Conservation (phyloP, 2,113 vertebrate species). For the Oryzias melastigma region DNA sequence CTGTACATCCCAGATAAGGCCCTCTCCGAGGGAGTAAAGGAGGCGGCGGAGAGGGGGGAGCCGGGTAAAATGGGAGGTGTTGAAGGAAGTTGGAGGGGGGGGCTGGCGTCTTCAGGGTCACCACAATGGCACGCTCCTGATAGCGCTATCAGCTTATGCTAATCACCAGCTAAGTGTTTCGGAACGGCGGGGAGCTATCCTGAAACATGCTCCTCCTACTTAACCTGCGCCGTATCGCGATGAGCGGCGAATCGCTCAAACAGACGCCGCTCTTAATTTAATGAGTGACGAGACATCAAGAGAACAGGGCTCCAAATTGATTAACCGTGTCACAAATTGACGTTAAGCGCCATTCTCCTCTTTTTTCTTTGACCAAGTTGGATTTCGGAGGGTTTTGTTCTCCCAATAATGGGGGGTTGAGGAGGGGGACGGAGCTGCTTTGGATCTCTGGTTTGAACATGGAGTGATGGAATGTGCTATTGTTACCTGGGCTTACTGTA, state of each 20-base stretch:
- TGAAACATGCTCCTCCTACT: slow-evolving; percentile 71
- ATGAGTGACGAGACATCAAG: slow-evolving; percentile 27
- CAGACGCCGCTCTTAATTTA: slow-evolving; percentile 47
- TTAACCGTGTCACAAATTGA: slow-evolving; percentile 77
- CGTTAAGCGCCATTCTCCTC: slow-evolving; percentile 57
- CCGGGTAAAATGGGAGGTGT: slow-evolving; percentile 25
- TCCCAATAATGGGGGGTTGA: slow-evolving; percentile 58
- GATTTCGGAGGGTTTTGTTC: slow-evolving; percentile 69
- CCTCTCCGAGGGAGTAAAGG: slow-evolving; percentile 53
- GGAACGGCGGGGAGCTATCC: slow-evolving; percentile 64
- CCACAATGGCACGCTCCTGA: slow-evolving; percentile 72
- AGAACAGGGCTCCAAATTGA: slow-evolving; percentile 61
- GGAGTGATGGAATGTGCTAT: slow-evolving; percentile 61
- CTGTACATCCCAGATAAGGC: slow-evolving; percentile 76
- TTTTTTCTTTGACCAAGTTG: slow-evolving; percentile 47
- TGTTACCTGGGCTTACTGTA: slow-evolving; percentile 68
- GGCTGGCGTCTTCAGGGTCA: slow-evolving; percentile 69
- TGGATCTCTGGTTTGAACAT: slow-evolving; percentile 54
- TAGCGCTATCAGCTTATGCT: slow-evolving; percentile 81
- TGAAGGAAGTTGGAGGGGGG: background rate
- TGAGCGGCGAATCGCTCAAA: slow-evolving; percentile 67
- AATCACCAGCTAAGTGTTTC: slow-evolving; percentile 79
- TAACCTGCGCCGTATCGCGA: slow-evolving; percentile 77
- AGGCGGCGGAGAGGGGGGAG: slow-evolving; percentile 8
- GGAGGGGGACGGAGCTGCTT: slow-evolving; percentile 41